These are phyloP conservation scores for Lanius collurio DNA, from an alignment of 2,113 vertebrate genomes.

Conservation along the genomic window DNA sequence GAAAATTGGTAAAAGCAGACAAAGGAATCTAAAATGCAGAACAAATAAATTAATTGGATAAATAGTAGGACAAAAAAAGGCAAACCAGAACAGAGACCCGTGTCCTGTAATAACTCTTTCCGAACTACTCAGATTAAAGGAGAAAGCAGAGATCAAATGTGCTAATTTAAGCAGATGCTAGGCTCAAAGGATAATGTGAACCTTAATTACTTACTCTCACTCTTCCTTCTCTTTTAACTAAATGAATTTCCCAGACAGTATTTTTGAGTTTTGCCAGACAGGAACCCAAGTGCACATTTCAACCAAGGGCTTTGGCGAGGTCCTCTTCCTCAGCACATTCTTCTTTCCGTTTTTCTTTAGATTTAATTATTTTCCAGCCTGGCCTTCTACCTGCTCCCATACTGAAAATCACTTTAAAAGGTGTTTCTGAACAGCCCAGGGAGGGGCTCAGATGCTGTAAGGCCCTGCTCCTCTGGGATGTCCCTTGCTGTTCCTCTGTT, in stretches of 20 bases:
- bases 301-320: neutral
- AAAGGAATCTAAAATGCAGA: neutral
- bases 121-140: conserved; percentile 29
- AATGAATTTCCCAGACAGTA: conserved; percentile 8
- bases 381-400: neutral
- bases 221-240: neutral
- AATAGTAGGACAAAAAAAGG: neutral
- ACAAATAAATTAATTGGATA: conserved; percentile 31
- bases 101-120: conserved; percentile 13
- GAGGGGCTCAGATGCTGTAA: neutral
- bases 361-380: conserved; percentile 16
- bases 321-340: neutral
- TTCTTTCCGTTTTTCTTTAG: neutral
- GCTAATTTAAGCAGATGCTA: conserved; percentile 32
- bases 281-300: neutral
- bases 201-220: conserved; percentile 22
- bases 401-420: neutral
- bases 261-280: conserved; percentile 32
- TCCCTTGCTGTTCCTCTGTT: neutral
- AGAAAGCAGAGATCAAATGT: conserved; percentile 40
- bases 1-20: neutral
- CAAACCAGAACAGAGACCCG: neutral
- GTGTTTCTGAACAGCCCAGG: neutral
- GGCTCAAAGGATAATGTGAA: neutral
- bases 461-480: neutral